phyloP scores from a whole-genome alignment of 2,888 invertebrate genomes.

The Xestia c-nigrum region DNA sequence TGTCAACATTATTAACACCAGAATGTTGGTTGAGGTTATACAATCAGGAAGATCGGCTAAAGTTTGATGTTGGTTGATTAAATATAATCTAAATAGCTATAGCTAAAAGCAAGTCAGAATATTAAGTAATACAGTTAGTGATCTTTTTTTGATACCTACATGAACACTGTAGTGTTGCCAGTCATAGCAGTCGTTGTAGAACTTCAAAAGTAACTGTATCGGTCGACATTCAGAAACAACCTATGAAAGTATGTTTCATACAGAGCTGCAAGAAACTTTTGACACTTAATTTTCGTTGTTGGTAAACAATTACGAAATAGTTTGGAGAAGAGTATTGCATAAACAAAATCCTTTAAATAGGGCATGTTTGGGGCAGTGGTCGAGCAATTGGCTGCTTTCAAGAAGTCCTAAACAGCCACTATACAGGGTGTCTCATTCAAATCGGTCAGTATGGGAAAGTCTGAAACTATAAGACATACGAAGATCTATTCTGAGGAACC shows the following conservation, averaged over 20 bases:
- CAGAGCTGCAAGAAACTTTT: not conserved
- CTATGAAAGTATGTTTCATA: not conserved
- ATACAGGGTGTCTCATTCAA: too few species aligned
- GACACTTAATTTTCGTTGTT: not conserved
- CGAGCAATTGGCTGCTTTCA: not conserved
- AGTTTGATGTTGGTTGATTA: constrained; percentile 15
- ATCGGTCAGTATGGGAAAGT: too few species aligned
- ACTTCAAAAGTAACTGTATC: not conserved
- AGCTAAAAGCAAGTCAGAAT: not conserved
- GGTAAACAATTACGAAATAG: not conserved
- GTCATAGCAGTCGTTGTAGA: not conserved
- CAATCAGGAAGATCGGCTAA: constrained; percentile 12
- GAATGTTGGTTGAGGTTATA: constrained; percentile 44
- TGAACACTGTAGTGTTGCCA: not conserved
- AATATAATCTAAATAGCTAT: not conserved
- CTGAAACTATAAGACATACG: too few species aligned
- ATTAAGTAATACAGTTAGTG: not conserved
- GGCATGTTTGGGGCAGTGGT: not conserved
- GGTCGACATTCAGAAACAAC: not conserved
- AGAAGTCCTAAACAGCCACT: too few species aligned
- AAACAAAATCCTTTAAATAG: not conserved
- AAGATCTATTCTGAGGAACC: too few species aligned
- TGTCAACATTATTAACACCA: constrained; percentile 41
- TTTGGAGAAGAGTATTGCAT: not conserved
- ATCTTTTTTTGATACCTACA: not conserved